These are phyloP conservation scores for Drosophila monieri DNA, from an alignment of 2,888 invertebrate species.

Conservation along the genomic window DNA sequence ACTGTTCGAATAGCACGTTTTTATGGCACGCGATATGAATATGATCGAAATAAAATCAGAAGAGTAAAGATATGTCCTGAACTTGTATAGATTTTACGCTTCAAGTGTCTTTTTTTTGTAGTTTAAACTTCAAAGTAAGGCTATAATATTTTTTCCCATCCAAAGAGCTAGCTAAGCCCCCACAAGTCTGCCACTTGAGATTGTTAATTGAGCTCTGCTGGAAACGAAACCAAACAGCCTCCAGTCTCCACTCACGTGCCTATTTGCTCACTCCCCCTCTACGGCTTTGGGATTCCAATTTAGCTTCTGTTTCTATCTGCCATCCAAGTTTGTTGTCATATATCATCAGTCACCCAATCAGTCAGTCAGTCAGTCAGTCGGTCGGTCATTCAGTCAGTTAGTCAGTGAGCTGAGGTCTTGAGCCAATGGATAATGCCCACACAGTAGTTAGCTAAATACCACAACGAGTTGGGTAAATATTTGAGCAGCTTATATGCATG, in stretches of 20 bases:
- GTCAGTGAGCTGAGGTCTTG: slow-evolving; percentile 7
- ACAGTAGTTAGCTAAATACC: slow-evolving; percentile 59
- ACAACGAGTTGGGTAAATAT: slow-evolving; percentile 61
- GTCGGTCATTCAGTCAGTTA: slow-evolving; percentile 31
- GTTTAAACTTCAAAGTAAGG: too few relatives aligned
- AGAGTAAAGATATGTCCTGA: background rate
- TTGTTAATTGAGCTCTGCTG: slow-evolving; percentile 53
- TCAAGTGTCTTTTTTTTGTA: too few relatives aligned
- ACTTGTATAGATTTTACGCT: slow-evolving; percentile 7
- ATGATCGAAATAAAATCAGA: slow-evolving; percentile 7
- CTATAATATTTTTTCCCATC: slow-evolving; percentile 14
- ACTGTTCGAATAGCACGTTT: slow-evolving; percentile 59
- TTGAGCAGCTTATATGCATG: slow-evolving; percentile 44
- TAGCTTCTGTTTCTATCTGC: slow-evolving; percentile 32
- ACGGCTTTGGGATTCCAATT: slow-evolving; percentile 23
- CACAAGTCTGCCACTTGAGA: slow-evolving; percentile 29
- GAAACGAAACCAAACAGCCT: slow-evolving; percentile 37
- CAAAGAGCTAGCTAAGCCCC: slow-evolving; percentile 11
- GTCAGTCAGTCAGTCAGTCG: slow-evolving; percentile 14
- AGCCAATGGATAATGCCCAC: slow-evolving; percentile 29
- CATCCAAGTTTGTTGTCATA: slow-evolving; percentile 19
- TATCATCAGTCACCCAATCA: slow-evolving; percentile 35
- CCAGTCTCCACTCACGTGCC: slow-evolving; percentile 55
- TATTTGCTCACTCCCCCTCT: slow-evolving; percentile 58
- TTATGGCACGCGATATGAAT: slow-evolving; percentile 63